Evolutionary conservation across 2,888 invertebrate species (phyloP).

Genomic region (Merodon equestris): DNA sequence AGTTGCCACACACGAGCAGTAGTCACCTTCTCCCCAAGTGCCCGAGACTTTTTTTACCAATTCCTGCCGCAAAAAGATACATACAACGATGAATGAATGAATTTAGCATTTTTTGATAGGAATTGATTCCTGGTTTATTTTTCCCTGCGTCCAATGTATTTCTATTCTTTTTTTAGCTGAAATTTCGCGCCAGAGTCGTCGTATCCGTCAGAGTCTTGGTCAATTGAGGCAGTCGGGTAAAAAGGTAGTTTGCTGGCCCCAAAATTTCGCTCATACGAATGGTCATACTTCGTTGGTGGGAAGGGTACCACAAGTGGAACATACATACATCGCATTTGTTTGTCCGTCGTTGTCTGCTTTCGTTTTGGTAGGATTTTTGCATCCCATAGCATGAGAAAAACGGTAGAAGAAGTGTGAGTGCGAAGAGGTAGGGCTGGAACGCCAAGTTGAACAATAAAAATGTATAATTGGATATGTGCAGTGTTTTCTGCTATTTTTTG

Average conservation of each 20-base stretch:
- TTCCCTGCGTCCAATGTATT: constrained; percentile 51
- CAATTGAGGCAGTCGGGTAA: constrained; percentile 29
- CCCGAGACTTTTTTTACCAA: constrained; percentile 55
- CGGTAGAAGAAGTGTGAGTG: constrained; percentile 22
- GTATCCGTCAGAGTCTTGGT: constrained; percentile 57
- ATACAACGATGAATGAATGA: constrained; percentile 68
- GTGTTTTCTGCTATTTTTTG: constrained; percentile 64
- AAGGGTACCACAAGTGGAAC: constrained; percentile 68
- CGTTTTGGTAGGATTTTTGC: constrained; percentile 62
- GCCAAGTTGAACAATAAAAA: constrained; percentile 68
- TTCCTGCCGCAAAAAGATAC: constrained; percentile 69
- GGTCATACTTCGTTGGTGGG: constrained; percentile 31
- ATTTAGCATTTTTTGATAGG: constrained; percentile 69
- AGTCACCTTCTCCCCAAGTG: constrained; percentile 35
- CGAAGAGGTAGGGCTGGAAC: constrained; percentile 42
- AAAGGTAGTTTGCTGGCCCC: constrained; percentile 39
- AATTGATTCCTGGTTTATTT: constrained; percentile 69
- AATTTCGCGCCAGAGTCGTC: constrained; percentile 65
- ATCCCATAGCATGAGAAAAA: constrained; percentile 58
- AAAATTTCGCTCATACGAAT: constrained; percentile 47
- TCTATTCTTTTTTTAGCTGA: constrained; percentile 65
- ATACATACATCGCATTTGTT: constrained; percentile 68
- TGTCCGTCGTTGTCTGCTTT: constrained; percentile 61
- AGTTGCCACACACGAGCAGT: constrained; percentile 46
- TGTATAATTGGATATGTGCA: constrained; percentile 69